These are phyloP conservation scores for Philantomba maxwellii DNA, from an alignment of 2,113 vertebrate species.

Conservation along the genomic window DNA sequence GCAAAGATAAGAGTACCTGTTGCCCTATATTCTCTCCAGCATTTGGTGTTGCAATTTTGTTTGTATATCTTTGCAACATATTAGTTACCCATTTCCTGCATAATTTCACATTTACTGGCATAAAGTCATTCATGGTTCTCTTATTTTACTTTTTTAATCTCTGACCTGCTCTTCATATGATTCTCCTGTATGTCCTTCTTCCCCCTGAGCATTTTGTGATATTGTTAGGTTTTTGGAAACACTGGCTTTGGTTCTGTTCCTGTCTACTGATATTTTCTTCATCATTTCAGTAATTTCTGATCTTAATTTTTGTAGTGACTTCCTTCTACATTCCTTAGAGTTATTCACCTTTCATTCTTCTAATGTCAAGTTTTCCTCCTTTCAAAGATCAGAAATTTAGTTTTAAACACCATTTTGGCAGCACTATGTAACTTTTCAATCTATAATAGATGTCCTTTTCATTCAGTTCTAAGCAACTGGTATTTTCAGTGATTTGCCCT, in stretches of 20 bases:
- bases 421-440: neutral
- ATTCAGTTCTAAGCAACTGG: neutral
- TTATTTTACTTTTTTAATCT: neutral
- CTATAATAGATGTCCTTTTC: fast-evolving
- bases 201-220: neutral
- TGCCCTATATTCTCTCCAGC: fast-evolving
- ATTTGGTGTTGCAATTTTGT: neutral
- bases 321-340: neutral
- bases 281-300: neutral
- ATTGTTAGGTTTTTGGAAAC: neutral
- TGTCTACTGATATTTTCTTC: neutral
- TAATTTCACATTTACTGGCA: neutral
- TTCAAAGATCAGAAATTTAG: neutral
- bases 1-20: fast-evolving
- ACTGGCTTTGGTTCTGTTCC: neutral
- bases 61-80: neutral
- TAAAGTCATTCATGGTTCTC: neutral
- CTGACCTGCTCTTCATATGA: fast-evolving
- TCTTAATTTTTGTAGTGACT: neutral
- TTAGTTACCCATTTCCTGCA: neutral
- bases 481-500: neutral
- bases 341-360: neutral
- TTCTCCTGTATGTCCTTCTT: fast-evolving
- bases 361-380: neutral
- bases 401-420: no score